Evolutionary conservation across 2,888 invertebrate species (phyloP).

Genomic region (Idaea biselata): DNA sequence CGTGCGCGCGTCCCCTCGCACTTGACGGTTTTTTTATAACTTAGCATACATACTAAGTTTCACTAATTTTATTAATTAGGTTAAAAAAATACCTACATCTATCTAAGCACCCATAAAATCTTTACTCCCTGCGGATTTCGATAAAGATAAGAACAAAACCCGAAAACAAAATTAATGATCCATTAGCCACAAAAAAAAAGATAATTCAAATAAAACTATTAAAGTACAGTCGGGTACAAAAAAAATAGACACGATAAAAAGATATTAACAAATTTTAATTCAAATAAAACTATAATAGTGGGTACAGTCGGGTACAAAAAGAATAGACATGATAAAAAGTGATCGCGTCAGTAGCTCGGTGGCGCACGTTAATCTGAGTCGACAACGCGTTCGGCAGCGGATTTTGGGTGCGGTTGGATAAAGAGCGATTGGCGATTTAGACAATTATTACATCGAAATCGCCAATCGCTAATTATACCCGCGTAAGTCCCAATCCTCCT

Average conservation of each 20-base stretch:
- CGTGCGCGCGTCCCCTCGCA: too few relatives aligned
- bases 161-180: conserved; percentile 2
- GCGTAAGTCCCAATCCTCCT: too few relatives aligned
- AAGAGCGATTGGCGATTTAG: neutral
- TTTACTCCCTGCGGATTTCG: neutral
- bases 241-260: conserved; percentile 29
- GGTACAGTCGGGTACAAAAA: conserved; percentile 39
- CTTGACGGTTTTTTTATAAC: too few relatives aligned
- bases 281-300: conserved; percentile 16
- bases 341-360: conserved; percentile 32
- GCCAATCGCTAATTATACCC: too few relatives aligned
- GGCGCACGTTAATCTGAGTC: conserved; percentile 45
- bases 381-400: conserved; percentile 40
- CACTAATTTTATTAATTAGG: too few relatives aligned
- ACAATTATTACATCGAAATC: too few relatives aligned
- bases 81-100: too few relatives aligned
- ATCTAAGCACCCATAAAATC: neutral
- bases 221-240: conserved; percentile 36
- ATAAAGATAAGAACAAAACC: neutral
- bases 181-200: conserved; percentile 19
- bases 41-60: too few relatives aligned
- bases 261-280: conserved; percentile 7
- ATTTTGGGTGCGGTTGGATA: conserved; percentile 8
- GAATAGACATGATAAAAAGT: conserved; percentile 28
- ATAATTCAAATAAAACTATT: conserved; percentile 13